Evolutionary conservation across 2,113 vertebrate species (phyloP).

Genomic region (Gallinago undulata): DNA sequence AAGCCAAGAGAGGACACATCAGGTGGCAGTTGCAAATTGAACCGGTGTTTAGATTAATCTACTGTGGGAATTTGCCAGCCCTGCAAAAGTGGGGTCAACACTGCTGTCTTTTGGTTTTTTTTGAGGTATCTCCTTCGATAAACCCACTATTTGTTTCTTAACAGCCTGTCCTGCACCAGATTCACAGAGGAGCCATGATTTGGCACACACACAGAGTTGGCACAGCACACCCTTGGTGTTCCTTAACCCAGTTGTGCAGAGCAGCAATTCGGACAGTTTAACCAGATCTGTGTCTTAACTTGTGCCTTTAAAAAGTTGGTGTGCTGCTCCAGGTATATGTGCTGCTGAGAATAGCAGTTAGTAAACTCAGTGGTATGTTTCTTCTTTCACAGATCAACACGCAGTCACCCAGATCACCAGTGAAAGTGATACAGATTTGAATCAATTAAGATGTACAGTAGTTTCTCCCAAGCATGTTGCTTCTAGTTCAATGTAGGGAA

Average conservation of each 20-base stretch:
- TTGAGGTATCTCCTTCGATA: neutral
- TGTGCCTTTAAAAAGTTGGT: neutral
- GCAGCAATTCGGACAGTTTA: neutral
- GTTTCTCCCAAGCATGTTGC: neutral
- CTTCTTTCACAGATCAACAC: neutral
- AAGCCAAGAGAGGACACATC: neutral
- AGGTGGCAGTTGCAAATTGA: accelerated
- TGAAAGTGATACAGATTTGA: neutral
- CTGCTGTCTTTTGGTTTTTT: neutral
- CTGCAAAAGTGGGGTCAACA: neutral
- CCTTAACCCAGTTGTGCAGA: neutral
- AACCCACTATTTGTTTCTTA: neutral
- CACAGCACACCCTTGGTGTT: neutral
- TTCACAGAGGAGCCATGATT: neutral
- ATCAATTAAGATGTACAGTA: neutral
- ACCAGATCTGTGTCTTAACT: neutral
- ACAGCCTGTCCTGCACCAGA: neutral
- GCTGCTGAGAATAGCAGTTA: neutral
- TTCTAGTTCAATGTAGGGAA: neutral
- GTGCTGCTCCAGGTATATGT: neutral
- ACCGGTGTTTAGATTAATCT: neutral
- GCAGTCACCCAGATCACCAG: neutral
- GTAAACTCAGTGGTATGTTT: neutral
- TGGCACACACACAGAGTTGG: neutral
- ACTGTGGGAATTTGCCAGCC: neutral